Conservation (phyloP, 2,113 vertebrate species). For the Guaruba guarouba region DNA sequence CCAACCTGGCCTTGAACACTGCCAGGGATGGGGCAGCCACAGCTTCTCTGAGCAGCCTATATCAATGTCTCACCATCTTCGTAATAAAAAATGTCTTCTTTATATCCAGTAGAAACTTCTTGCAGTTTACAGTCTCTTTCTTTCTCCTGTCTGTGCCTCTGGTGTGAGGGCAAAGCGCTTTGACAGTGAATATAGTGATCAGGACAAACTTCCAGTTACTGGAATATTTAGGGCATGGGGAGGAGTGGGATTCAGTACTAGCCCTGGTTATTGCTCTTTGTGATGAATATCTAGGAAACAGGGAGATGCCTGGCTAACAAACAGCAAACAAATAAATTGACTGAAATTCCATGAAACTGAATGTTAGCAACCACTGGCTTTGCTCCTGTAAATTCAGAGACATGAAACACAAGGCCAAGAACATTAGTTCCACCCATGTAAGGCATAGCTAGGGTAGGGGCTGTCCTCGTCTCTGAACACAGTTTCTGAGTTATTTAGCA, state of each 20-base stretch:
- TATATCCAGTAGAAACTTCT: neutral
- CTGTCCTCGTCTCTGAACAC: neutral
- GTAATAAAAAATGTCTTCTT: neutral
- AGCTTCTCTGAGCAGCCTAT: neutral
- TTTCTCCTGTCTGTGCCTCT: neutral
- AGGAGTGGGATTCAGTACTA: neutral
- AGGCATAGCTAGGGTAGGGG: neutral
- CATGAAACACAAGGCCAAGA: neutral
- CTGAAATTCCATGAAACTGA: neutral
- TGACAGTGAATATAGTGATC: neutral
- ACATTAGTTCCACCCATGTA: neutral
- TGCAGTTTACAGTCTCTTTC: neutral
- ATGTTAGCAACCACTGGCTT: neutral
- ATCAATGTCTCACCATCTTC: neutral
- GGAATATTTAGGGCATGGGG: neutral
- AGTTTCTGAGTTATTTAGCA: conserved; percentile 14
- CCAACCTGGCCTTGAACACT: neutral
- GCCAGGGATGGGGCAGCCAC: neutral
- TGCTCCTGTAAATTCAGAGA: neutral
- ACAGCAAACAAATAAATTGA: neutral
- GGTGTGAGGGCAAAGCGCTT: neutral
- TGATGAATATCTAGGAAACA: neutral
- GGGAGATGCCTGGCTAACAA: neutral
- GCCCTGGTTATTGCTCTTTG: neutral
- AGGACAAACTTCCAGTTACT: neutral